A percentile compares a stretch with the other conserved stretches of the same genome.
These are phyloP conservation scores for Meliscaeva auricollis DNA, from an alignment of 2,888 invertebrate genomes.

Conservation along the genomic window DNA sequence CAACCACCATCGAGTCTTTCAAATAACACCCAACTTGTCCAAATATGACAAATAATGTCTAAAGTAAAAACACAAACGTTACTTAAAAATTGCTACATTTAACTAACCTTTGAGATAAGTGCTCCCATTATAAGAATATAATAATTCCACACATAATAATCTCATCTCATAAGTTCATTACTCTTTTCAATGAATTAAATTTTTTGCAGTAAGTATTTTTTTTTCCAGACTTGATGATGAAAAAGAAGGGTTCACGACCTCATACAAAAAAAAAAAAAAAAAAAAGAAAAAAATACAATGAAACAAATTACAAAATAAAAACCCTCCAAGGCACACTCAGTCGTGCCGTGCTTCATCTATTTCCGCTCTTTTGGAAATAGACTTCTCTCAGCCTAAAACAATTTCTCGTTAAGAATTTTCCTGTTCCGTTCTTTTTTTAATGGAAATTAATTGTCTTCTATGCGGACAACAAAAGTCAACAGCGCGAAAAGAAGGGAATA, in stretches of 20 bases:
- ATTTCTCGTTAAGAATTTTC: slow-evolving; percentile 65
- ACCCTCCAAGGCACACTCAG: slow-evolving; percentile 54
- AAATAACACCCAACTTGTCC: no score
- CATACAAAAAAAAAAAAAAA: neutral
- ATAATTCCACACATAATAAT: slow-evolving; percentile 7
- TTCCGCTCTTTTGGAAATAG: slow-evolving; percentile 31
- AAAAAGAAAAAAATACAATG: slow-evolving; percentile 17
- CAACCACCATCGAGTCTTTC: no score
- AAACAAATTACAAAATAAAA: slow-evolving; percentile 46
- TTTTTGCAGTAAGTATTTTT: neutral
- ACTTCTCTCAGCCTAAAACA: slow-evolving; percentile 46
- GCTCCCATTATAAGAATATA: neutral
- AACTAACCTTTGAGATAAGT: neutral
- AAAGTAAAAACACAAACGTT: neutral
- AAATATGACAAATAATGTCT: no score
- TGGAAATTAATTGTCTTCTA: slow-evolving; percentile 69
- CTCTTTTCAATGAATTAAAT: neutral
- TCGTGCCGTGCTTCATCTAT: slow-evolving; percentile 37
- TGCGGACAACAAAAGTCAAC: slow-evolving; percentile 66
- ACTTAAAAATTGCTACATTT: neutral
- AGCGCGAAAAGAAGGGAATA: slow-evolving; percentile 27
- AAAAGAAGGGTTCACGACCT: slow-evolving; percentile 33
- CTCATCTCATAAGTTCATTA: slow-evolving; percentile 21
- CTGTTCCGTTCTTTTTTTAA: slow-evolving; percentile 50
- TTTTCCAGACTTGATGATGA: neutral